A percentile compares a stretch with the other conserved stretches of the same genome.
phyloP scores from a whole-genome alignment of 2,113 vertebrate species.

The Hemichromis elongatus region DNA sequence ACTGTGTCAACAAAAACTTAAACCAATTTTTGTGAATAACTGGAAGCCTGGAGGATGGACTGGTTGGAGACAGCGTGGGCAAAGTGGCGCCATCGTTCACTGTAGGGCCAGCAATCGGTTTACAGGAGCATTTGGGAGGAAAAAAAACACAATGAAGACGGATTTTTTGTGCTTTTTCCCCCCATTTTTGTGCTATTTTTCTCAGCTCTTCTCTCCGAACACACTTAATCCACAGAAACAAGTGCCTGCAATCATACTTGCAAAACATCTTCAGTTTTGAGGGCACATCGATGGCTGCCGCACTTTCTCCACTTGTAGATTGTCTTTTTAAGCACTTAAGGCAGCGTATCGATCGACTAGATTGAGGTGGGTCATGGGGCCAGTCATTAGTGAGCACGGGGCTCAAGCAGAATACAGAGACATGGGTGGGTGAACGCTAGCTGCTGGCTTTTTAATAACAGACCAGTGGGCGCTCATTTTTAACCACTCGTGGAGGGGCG shows the following conservation, averaged over 20 bases:
- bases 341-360: constrained; percentile 19
- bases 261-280: not conserved
- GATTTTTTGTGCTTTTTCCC: not conserved
- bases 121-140: not conserved
- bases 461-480: constrained; percentile 43
- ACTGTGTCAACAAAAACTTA: constrained; percentile 29
- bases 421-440: constrained; percentile 18
- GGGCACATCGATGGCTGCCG: not conserved
- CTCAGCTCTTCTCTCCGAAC: not conserved
- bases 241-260: not conserved
- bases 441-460: constrained; percentile 57
- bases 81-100: not conserved
- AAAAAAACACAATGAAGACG: not conserved
- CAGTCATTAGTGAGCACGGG: constrained; percentile 41
- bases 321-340: constrained; percentile 36
- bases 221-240: not conserved
- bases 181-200: not conserved
- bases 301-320: constrained; percentile 7
- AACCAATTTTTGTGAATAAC: constrained; percentile 28
- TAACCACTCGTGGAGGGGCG: constrained; percentile 43
- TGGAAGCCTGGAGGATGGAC: not conserved
- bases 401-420: constrained; percentile 29
- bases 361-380: constrained; percentile 35
- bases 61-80: not conserved
- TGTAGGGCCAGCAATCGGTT: not conserved